A percentile compares a stretch with the other conserved stretches of the same genome.
Conservation (phyloP, 2,888 invertebrate genomes). For the Eristalis arbustorum region DNA sequence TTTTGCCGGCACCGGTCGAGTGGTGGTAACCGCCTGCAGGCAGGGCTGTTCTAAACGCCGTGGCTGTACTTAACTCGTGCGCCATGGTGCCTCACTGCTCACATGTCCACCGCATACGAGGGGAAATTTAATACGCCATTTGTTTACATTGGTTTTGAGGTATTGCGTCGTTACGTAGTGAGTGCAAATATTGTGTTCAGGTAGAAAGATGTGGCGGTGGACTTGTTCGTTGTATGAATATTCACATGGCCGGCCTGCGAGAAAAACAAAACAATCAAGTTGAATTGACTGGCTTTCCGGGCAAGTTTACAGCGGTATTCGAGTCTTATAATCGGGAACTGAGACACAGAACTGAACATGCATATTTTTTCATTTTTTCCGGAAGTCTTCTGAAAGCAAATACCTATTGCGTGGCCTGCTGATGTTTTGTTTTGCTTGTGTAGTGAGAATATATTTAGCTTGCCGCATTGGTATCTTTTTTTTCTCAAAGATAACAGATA, state of each 20-base stretch:
- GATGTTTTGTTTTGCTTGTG: not conserved
- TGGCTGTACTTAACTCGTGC: conserved; percentile 31
- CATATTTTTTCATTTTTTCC: not conserved
- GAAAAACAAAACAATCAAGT: conserved; percentile 39
- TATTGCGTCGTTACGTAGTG: not conserved
- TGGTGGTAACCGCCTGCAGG: not conserved
- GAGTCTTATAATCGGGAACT: not conserved
- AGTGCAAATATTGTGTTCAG: not conserved
- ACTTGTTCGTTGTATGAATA: not conserved
- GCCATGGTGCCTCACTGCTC: not conserved
- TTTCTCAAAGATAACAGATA: not conserved
- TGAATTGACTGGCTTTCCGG: not conserved
- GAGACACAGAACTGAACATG: not conserved
- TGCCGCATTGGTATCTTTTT: not conserved
- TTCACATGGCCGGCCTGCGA: not conserved
- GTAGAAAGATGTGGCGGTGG: not conserved
- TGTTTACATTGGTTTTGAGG: conserved; percentile 22
- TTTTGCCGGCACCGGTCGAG: conserved; percentile 55
- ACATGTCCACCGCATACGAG: conserved; percentile 1
- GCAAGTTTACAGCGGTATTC: not conserved
- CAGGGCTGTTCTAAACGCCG: not conserved
- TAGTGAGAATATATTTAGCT: not conserved
- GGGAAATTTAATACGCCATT: conserved; percentile 29
- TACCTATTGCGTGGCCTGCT: not conserved
- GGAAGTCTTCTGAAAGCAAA: not conserved